Evolutionary conservation across 2,797 vertebrate species (phyloP).

Genomic region (Nyctibius grandis): DNA sequence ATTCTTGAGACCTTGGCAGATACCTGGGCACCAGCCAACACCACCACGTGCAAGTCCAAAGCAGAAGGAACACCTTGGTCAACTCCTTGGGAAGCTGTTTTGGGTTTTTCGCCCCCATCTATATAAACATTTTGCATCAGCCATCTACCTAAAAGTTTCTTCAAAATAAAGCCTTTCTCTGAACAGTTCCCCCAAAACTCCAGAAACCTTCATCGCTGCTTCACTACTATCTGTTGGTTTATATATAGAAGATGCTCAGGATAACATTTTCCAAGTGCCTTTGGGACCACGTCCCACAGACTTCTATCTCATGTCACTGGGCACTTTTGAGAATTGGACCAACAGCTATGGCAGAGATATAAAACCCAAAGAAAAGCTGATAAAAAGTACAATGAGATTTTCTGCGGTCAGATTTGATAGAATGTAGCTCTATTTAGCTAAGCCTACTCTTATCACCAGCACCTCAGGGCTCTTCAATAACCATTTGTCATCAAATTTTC

Average conservation of each 20-base stretch:
- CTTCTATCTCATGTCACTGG: constrained; percentile 7
- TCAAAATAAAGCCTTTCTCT: not conserved
- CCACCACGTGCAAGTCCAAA: not conserved
- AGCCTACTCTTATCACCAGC: constrained; percentile 43
- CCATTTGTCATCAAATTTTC: constrained; percentile 60
- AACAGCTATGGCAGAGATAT: constrained; percentile 9
- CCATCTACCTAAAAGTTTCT: not conserved
- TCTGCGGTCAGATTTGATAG: constrained; percentile 17
- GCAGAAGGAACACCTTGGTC: not conserved
- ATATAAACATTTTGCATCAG: not conserved
- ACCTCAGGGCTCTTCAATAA: constrained; percentile 60
- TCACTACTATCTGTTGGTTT: not conserved
- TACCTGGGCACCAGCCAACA: not conserved
- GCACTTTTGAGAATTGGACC: constrained; percentile 22
- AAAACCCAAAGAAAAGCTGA: constrained; percentile 33
- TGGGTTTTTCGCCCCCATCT: not conserved
- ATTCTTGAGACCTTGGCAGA: not conserved
- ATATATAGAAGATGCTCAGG: not conserved
- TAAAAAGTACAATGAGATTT: constrained; percentile 37
- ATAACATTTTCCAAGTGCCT: not conserved
- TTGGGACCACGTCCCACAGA: not conserved
- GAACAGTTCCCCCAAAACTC: not conserved
- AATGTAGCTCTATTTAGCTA: constrained; percentile 4
- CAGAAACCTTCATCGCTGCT: not conserved
- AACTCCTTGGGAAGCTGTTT: not conserved